Conservation (phyloP, 92 coral and sea anemone species). For the Umimayanthus kanabou region DNA sequence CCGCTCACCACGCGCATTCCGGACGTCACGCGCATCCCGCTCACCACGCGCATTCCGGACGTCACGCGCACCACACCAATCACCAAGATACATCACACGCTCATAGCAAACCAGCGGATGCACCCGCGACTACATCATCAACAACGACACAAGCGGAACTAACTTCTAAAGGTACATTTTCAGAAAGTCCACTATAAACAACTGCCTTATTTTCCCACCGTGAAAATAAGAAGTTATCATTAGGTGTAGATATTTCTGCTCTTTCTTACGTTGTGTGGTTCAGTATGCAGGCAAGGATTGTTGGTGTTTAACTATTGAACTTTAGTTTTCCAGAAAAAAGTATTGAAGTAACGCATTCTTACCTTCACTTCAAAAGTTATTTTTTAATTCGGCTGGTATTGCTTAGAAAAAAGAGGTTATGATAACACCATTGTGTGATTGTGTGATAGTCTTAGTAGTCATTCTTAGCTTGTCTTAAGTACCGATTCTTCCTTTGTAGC, state of each 20-base stretch:
- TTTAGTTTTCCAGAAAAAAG: no score
- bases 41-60: not conserved
- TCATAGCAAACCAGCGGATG: not conserved
- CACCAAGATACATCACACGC: not conserved
- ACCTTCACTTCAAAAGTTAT: no score
- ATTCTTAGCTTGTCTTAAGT: not conserved
- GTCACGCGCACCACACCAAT: not conserved
- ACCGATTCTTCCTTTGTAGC: constrained; percentile 1
- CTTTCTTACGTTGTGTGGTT: no score
- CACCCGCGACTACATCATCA: not conserved
- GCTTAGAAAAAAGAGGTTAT: no score
- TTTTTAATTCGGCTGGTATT: no score
- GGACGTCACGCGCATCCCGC: constrained; percentile 2
- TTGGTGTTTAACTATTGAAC: no score
- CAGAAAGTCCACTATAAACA: not conserved
- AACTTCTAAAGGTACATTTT: not conserved
- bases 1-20: not conserved
- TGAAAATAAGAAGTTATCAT: no score
- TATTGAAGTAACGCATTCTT: no score
- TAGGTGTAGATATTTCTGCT: no score
- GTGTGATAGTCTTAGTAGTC: no score
- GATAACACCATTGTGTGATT: no score
- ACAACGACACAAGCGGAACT: not conserved
- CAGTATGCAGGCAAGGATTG: no score
- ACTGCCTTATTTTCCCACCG: not conserved